Percentiles rank a stretch among this genome's conserved stretches.
Evolutionary conservation across 2,797 vertebrate genomes (phyloP).

Genomic region (Morus bassanus): DNA sequence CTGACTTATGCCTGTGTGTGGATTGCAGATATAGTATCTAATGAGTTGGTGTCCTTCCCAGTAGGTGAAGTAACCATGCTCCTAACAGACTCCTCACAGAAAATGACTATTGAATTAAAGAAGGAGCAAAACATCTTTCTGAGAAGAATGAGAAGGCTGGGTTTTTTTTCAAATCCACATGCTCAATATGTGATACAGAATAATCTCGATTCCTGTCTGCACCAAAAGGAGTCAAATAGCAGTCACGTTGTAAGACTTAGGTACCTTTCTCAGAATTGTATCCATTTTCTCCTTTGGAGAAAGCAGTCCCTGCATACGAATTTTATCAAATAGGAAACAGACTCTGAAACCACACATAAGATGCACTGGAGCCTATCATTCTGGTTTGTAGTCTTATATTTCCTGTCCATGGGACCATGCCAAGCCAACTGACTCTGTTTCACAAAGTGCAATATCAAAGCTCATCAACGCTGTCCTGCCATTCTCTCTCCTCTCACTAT

Average conservation of each 20-base stretch:
- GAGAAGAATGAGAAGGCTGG: background rate
- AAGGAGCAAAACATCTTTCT: background rate
- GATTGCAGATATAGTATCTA: background rate
- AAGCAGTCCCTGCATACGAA: background rate
- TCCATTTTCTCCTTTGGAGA: background rate
- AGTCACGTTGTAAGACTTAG: background rate
- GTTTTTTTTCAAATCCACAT: background rate
- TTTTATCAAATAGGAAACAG: background rate
- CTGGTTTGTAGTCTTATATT: background rate
- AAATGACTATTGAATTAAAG: background rate
- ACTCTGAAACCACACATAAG: background rate
- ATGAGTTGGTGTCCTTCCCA: background rate
- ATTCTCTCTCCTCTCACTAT: background rate
- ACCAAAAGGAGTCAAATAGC: background rate
- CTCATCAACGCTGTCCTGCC: background rate
- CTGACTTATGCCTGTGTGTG: background rate
- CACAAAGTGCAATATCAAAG: background rate
- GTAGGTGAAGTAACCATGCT: background rate
- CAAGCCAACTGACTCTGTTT: background rate
- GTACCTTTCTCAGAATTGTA: background rate
- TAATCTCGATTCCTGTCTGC: background rate
- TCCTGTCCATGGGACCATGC: background rate
- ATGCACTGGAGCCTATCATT: background rate
- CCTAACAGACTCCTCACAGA: background rate
- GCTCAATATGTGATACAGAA: background rate